Evolutionary conservation across 1,140 invertebrate species (phyloP).

Genomic region (Euschistus heros): DNA sequence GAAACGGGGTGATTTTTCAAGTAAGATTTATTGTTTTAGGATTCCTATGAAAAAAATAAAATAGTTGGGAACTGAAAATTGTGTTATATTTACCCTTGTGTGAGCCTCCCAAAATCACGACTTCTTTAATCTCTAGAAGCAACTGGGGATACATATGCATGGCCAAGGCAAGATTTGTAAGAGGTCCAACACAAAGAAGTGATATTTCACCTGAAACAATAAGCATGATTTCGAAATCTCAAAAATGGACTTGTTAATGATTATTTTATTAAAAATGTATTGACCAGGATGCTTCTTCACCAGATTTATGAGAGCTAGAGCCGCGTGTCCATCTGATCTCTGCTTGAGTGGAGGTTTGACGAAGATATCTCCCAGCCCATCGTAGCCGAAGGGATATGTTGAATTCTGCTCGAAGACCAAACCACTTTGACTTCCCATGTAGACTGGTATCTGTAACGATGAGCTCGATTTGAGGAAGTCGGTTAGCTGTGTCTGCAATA

Average conservation of each 20-base stretch:
- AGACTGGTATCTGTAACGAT: not conserved
- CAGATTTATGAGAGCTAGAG: not conserved
- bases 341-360: not conserved
- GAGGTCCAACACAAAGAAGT: not conserved
- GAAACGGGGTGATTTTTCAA: too few relatives aligned
- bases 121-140: not conserved
- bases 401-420: not conserved
- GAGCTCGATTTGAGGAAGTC: not conserved
- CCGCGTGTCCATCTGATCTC: not conserved
- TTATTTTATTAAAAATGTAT: too few relatives aligned
- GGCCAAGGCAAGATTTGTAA: conserved; percentile 3
- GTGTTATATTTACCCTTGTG: not conserved
- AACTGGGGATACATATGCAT: not conserved
- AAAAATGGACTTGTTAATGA: too few relatives aligned
- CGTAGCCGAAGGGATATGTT: not conserved
- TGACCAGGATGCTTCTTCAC: conserved; percentile 1
- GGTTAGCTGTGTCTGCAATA: not conserved
- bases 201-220: not conserved
- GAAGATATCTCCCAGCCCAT: not conserved
- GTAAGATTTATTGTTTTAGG: too few relatives aligned
- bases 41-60: too few relatives aligned
- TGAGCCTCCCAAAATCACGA: not conserved
- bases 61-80: too few relatives aligned
- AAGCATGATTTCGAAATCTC: too few relatives aligned
- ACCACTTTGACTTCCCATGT: not conserved